Percentiles rank a stretch among this genome's conserved stretches.
Conservation (phyloP, 2,888 invertebrate species). For the Tortricodes alternella region DNA sequence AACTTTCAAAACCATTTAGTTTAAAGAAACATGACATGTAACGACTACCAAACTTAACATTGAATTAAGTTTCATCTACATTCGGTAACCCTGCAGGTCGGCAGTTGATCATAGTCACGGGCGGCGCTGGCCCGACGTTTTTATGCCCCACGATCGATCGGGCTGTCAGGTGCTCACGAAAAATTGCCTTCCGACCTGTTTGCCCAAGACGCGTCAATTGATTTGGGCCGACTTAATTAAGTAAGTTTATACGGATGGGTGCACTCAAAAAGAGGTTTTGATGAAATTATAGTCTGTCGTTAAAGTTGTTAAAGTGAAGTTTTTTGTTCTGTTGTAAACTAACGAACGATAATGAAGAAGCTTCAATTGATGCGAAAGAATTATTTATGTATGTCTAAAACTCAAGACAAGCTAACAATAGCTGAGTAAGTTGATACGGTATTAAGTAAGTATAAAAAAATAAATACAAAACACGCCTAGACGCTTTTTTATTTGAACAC, state of each 20-base stretch:
- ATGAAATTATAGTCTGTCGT: conserved; percentile 19
- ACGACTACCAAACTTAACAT: background rate
- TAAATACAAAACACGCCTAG: conserved; percentile 56
- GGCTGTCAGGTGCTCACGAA: conserved; percentile 64
- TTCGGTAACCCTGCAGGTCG: conserved; percentile 46
- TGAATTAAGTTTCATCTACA: conserved; percentile 4
- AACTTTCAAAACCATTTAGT: background rate
- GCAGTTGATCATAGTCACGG: conserved; percentile 68
- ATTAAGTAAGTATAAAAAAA: conserved; percentile 48
- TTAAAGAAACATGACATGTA: background rate
- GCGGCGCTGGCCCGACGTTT: conserved; percentile 62
- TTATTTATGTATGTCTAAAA: too few relatives aligned
- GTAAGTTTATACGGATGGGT: conserved; percentile 34
- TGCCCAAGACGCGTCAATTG: conserved; percentile 43
- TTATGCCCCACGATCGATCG: conserved; percentile 63
- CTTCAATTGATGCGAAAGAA: conserved; percentile 10
- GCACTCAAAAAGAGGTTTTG: conserved; percentile 19
- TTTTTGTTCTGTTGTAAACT: conserved; percentile 8
- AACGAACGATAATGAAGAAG: background rate
- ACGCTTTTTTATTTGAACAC: conserved; percentile 53
- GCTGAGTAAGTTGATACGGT: conserved; percentile 43
- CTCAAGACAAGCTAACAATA: conserved; percentile 12
- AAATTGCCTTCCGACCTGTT: conserved; percentile 56
- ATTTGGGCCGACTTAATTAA: conserved; percentile 44
- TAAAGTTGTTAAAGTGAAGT: conserved; percentile 5